These are phyloP conservation scores for Narcine bancroftii DNA, from an alignment of 2,113 vertebrate species.

Conservation along the genomic window DNA sequence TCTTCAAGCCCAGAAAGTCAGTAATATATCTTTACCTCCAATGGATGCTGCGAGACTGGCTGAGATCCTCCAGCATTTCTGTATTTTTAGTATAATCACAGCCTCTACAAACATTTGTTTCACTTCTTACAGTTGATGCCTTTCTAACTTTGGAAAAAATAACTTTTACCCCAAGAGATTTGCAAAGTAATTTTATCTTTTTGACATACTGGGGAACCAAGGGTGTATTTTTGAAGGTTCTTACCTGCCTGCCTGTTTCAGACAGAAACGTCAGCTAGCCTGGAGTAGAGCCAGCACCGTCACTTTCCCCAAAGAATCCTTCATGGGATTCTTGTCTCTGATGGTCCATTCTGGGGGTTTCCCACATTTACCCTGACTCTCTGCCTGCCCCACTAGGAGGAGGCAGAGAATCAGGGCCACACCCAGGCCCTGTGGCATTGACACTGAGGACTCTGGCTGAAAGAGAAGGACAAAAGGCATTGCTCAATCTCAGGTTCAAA, in stretches of 20 bases:
- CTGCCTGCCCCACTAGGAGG: conserved; percentile 67
- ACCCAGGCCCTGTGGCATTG: conserved; percentile 75
- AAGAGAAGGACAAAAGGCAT: conserved; percentile 42
- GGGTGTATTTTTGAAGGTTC: accelerated
- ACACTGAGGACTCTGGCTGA: conserved; percentile 49
- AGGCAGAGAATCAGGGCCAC: conserved; percentile 79
- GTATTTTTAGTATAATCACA: too few relatives aligned
- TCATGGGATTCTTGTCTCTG: conserved; percentile 68
- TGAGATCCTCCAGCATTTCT: too few relatives aligned
- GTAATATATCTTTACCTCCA: too few relatives aligned
- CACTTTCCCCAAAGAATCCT: conserved; percentile 60
- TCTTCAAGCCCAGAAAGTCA: too few relatives aligned
- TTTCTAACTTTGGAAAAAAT: too few relatives aligned
- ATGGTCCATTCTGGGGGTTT: conserved; percentile 68
- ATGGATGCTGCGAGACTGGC: too few relatives aligned
- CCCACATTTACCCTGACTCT: conserved; percentile 67
- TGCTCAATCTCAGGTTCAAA: not conserved
- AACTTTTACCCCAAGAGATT: not conserved
- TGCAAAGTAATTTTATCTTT: not conserved
- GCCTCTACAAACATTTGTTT: too few relatives aligned
- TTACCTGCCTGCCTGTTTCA: conserved; percentile 84
- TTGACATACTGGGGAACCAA: not conserved
- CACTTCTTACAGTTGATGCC: too few relatives aligned
- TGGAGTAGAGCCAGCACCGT: conserved; percentile 81
- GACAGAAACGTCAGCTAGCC: conserved; percentile 84